Evolutionary conservation across 2,888 invertebrate genomes (phyloP).

Genomic region (Timema cristinae): DNA sequence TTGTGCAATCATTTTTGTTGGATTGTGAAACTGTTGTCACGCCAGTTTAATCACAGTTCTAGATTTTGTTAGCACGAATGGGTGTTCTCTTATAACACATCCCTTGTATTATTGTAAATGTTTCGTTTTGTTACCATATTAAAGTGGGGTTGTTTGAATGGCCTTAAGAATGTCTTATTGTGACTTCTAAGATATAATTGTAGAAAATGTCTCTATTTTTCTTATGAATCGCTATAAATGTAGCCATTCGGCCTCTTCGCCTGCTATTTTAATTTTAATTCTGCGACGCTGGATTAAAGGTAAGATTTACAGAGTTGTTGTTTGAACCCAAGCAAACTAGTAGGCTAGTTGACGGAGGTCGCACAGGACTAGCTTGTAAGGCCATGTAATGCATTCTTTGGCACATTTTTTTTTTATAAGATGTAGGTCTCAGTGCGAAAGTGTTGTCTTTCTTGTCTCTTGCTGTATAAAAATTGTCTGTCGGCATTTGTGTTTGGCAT

Average conservation of each 20-base stretch:
- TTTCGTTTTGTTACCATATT: neutral
- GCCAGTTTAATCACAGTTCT: no score
- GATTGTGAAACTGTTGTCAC: no score
- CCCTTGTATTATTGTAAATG: no score
- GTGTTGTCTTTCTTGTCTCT: neutral
- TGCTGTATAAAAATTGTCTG: neutral
- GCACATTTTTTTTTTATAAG: no score
- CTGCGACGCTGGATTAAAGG: neutral
- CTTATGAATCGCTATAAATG: conserved; percentile 3
- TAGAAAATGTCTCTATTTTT: neutral
- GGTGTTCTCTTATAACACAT: no score
- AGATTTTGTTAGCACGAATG: no score
- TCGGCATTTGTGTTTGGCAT: no score
- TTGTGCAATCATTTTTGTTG: neutral
- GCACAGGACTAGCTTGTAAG: neutral
- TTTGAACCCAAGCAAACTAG: neutral
- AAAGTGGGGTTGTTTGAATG: neutral
- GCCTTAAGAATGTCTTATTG: neutral
- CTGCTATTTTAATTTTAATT: neutral
- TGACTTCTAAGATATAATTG: neutral
- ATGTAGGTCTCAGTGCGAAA: no score
- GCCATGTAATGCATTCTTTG: neutral
- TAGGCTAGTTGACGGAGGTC: neutral
- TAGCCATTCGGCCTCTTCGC: conserved; percentile 3
- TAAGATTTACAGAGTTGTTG: neutral